A percentile compares a stretch with the other conserved stretches of the same genome.
phyloP scores from a whole-genome alignment of 1,140 invertebrate species.

The Dendrolimus kikuchii region DNA sequence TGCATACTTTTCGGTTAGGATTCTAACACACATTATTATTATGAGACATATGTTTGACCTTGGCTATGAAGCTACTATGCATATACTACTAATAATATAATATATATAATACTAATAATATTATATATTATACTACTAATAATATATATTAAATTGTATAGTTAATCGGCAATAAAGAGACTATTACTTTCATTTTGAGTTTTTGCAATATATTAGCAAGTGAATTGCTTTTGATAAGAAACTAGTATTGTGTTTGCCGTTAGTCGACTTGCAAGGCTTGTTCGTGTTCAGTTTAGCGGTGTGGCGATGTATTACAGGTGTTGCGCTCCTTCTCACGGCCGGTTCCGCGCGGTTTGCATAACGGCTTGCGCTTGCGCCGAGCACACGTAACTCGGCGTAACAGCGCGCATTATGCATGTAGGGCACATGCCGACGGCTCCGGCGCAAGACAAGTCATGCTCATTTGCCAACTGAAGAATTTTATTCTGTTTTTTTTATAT shows the following conservation, averaged over 20 bases:
- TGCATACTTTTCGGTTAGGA: no score
- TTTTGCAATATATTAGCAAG: no score
- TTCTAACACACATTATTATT: no score
- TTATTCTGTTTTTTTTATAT: constrained; percentile 2
- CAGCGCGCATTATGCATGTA: constrained; percentile 53
- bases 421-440: constrained; percentile 34
- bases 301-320: constrained; percentile 27
- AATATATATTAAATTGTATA: no score
- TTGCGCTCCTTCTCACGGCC: constrained; percentile 41
- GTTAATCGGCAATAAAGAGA: no score
- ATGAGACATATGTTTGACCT: no score
- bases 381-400: constrained; percentile 56
- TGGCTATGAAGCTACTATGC: no score
- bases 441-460: constrained; percentile 1
- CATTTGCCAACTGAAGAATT: constrained; percentile 1
- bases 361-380: constrained; percentile 32
- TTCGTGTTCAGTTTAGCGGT: constrained; percentile 15
- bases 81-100: no score
- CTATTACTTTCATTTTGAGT: no score
- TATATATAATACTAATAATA: no score
- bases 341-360: constrained; percentile 53
- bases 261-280: constrained; percentile 19
- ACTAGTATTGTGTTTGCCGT: constrained; percentile 15
- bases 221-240: not conserved
- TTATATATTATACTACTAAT: no score